Evolutionary conservation across 1,140 invertebrate genomes (phyloP), one percentile per base, ranked within the genome.

Genomic region (Subanguina moxae): DNA sequence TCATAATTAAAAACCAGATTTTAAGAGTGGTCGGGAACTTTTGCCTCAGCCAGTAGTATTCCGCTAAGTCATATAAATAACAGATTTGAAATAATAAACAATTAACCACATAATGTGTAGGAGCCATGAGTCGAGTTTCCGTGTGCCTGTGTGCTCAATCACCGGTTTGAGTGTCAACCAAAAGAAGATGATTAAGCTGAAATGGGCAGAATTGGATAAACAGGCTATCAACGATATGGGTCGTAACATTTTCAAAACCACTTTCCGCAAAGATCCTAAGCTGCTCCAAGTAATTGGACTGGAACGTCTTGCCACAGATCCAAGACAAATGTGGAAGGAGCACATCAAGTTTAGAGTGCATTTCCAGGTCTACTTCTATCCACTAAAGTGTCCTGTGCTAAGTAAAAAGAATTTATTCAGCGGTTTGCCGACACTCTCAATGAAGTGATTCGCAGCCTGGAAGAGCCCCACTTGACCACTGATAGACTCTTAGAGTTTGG

Each of bases 211-310:
- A 43, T 21, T 72, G 42, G 62, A 72, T 45, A 25, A 52, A 19
- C 23, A 23, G 5, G 52, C 46, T 1, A 68, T 62, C 1, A 23
- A 73, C 17, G 71, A 73, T 17, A 21, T 76, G 13, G 46, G 46
- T 21, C 63, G 38, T 8, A 74, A 73, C 23, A 64, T 72, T 1
- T 74, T 75, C 23, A 65, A 72, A 27, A 74, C 72, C 8, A n/a
- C 73, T 13, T 74, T 67, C 19, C 38, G 62, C 5, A 63, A 64
- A n/a, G 72, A 72, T 23, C 52, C 72, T 15, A 15, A 21, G 0
- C 62, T 74, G 32, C 43, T 74, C 1, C 7, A 38, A 42, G 57
- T 75, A 13, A 75, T 72, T 21, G 65, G 45, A 23, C 30, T 74
- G 19, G 23, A 30, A 15, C 75, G 9, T 11, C 45, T 61, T 17